phyloP scores from a whole-genome alignment of 2,797 vertebrate genomes.

The Vireo griseus region DNA sequence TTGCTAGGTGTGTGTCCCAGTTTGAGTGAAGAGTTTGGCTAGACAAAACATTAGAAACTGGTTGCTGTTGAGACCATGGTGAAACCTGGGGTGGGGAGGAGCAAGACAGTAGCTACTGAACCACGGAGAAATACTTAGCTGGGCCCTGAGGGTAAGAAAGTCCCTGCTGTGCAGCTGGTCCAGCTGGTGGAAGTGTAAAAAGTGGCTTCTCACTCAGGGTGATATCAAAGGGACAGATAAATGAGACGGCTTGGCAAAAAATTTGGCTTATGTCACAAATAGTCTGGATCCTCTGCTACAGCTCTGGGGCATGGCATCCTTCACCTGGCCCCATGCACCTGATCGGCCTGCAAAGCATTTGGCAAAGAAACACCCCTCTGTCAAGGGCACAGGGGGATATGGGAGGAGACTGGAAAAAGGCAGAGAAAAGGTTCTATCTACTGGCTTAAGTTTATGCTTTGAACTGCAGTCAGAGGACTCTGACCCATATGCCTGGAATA shows the following conservation, averaged over 20 bases:
- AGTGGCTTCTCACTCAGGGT: neutral
- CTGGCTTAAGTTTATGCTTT: neutral
- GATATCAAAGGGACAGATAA: fast-evolving
- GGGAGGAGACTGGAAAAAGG: fast-evolving
- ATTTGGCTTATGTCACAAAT: neutral
- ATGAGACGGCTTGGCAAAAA: neutral
- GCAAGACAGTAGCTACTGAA: neutral
- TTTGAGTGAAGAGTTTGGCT: neutral
- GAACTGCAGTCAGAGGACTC: neutral
- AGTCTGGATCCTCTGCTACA: neutral
- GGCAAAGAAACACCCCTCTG: neutral
- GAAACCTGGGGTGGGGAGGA: neutral
- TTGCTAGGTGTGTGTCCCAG: neutral
- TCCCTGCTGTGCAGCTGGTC: neutral
- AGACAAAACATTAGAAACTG: neutral
- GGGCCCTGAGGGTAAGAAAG: neutral
- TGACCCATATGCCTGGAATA: neutral
- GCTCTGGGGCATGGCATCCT: neutral
- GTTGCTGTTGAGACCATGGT: neutral
- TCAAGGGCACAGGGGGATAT: neutral
- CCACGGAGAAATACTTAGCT: neutral
- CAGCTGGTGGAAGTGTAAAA: neutral
- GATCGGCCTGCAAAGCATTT: neutral
- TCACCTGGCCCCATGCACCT: neutral
- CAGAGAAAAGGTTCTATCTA: neutral